Evolutionary conservation across 2,888 invertebrate species (phyloP).

Genomic region (Polia nebulosa): DNA sequence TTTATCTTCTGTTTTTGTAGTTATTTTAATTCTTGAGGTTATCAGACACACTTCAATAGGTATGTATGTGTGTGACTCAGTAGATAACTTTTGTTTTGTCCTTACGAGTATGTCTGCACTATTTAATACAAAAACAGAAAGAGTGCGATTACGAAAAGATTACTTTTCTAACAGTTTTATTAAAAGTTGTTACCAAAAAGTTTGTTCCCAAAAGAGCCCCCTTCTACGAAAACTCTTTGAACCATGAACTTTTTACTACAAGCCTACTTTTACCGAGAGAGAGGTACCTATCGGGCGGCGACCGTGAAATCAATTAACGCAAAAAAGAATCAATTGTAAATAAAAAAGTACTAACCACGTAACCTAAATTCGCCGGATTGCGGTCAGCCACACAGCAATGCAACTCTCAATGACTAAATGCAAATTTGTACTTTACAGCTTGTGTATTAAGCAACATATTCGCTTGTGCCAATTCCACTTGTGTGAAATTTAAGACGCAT

Average conservation of each 20-base stretch:
- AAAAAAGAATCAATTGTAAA: conserved; percentile 50
- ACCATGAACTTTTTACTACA: conserved; percentile 59
- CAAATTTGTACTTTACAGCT: conserved; percentile 49
- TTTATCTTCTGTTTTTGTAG: conserved; percentile 1
- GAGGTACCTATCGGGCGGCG: conserved; percentile 55
- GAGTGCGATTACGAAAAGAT: conserved; percentile 5
- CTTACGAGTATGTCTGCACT: not conserved
- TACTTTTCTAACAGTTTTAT: conserved; percentile 16
- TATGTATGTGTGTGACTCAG: no score
- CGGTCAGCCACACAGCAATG: conserved; percentile 58
- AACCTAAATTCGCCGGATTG: conserved; percentile 62
- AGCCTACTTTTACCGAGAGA: conserved; percentile 62
- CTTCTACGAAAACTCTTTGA: conserved; percentile 42
- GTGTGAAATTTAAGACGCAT: conserved; percentile 63
- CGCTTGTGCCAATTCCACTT: conserved; percentile 31
- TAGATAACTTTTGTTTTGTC: no score
- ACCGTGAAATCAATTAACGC: conserved; percentile 66
- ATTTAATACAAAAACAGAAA: not conserved
- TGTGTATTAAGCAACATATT: conserved; percentile 39
- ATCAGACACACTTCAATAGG: not conserved
- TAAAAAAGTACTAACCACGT: conserved; percentile 49
- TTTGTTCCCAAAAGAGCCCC: conserved; percentile 16
- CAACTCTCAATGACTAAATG: conserved; percentile 40
- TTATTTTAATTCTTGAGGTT: conserved; percentile 6
- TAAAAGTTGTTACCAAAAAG: conserved; percentile 29